phyloP scores from a whole-genome alignment of 2,797 vertebrate genomes.

The Acestrorhynchus altus region DNA sequence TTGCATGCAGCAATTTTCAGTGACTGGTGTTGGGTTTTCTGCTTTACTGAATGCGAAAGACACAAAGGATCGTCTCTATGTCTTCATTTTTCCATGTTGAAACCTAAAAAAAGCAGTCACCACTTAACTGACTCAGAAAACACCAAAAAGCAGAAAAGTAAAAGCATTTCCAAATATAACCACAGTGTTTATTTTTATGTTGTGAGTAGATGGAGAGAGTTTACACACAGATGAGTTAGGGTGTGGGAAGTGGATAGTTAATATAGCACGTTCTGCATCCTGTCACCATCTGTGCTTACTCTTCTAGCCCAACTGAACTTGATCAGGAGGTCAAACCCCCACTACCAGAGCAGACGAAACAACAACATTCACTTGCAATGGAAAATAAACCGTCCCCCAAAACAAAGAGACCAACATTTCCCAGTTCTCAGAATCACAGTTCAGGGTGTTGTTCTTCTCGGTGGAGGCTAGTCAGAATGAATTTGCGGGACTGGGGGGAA shows the following conservation, averaged over 20 bases:
- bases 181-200: slow-evolving; percentile 55
- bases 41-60: not conserved
- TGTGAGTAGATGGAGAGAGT: slow-evolving; percentile 46
- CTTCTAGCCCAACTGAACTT: slow-evolving; percentile 1
- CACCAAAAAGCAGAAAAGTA: not conserved
- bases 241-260: slow-evolving; percentile 20
- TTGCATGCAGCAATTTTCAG: no score
- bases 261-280: not conserved
- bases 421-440: slow-evolving; percentile 55
- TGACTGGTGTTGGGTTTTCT: not conserved
- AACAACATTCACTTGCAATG: not conserved
- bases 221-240: slow-evolving; percentile 42
- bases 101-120: not conserved
- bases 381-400: slow-evolving; percentile 3
- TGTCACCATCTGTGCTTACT: slow-evolving; percentile 5
- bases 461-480: slow-evolving; percentile 52
- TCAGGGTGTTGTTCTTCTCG: slow-evolving; percentile 59
- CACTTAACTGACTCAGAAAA: not conserved
- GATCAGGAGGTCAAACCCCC: slow-evolving; percentile 20
- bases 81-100: not conserved
- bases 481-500: slow-evolving; percentile 62
- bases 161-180: slow-evolving; percentile 42
- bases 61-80: not conserved
- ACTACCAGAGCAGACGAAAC: slow-evolving; percentile 4
- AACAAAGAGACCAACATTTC: slow-evolving; percentile 2